Base-by-base conservation (phyloP, 2,113 vertebrate genomes). In the Lophius piscatorius region DNA sequence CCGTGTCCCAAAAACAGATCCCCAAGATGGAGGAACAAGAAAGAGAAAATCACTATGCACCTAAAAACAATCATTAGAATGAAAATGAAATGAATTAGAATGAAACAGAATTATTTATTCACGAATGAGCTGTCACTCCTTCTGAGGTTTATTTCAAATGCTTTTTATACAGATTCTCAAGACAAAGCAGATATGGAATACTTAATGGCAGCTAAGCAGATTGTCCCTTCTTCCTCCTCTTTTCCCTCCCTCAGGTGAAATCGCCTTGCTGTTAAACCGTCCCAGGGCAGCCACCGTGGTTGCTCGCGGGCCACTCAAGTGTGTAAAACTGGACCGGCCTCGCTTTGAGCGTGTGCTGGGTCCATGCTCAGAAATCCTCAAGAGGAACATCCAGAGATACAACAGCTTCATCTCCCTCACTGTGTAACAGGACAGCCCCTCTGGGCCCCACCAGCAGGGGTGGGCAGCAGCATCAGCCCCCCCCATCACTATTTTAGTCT, bases 401-500 rank as follows among this genome's bases (percentile, higher is more conserved):
- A 98, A 97, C 92, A 98, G 97, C 80, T 98, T 98, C 91, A 97
- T 99, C 82, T 98, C 96, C 0, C 95, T 99, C 67, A 96, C 95
- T 0, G 96, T 99, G 87, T 98, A 90, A 94, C 49, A 38, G 14
- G 33, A 23, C 29, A 40, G 69, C 59, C 55, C 59, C 21, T 9
- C 18, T 6, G 61, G 56, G 51, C 61, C 36, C 62, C 61, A 81
- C 78, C 81, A 73, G 75, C 83, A 67, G 71, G 79, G 72, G 40
- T 55, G 45, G 74, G 55, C 54, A 36, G 21, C 63, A 76, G 76
- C 80, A 87, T 78, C n/a, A n/a, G n/a, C n/a, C n/a, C n/a, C n/a
- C n/a, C n/a, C n/a, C 77, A 81, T 77, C 70, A 65, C 51, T 47
- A 61, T 70, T 77, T 75, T 58, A 51, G 49, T 60, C 36, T 4